Conservation (phyloP, 64 coral and sea anemone genomes). For the Hydrozoanthus tunicans region DNA sequence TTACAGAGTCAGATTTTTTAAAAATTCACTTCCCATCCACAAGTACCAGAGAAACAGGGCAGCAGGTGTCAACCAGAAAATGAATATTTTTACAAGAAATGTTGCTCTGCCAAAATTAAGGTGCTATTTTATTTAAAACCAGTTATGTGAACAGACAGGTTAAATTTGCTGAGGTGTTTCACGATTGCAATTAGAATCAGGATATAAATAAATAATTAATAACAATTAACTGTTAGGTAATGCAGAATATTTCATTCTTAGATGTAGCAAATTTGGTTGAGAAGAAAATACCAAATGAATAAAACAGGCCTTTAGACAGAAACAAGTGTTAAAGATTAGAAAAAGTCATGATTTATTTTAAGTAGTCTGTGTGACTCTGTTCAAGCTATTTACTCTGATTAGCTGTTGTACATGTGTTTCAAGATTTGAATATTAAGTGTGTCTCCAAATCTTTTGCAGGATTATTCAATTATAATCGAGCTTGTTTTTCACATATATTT, state of each 20-base stretch:
- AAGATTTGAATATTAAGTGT: too few relatives aligned
- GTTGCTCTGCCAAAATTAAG: not conserved
- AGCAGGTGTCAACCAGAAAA: not conserved
- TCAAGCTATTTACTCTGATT: too few relatives aligned
- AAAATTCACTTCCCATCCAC: not conserved
- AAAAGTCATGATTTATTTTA: not conserved
- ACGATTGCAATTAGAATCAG: constrained; percentile 13
- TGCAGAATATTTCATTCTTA: constrained; percentile 1
- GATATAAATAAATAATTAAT: not conserved
- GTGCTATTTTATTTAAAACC: not conserved
- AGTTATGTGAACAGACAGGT: not conserved
- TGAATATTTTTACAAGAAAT: not conserved
- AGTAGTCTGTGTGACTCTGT: not conserved
- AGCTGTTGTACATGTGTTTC: too few relatives aligned
- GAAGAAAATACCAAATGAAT: not conserved
- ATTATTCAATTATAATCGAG: too few relatives aligned
- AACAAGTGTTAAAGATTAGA: not conserved
- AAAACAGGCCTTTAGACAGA: not conserved
- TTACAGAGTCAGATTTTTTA: constrained; percentile 27
- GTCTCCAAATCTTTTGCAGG: too few relatives aligned
- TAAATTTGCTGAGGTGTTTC: not conserved
- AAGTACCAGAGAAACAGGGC: not conserved
- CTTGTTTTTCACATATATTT: too few relatives aligned
- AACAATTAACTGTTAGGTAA: not conserved
- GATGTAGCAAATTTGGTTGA: not conserved